Conservation (phyloP, 2,113 vertebrate species). For the Planiliza haematocheilus region DNA sequence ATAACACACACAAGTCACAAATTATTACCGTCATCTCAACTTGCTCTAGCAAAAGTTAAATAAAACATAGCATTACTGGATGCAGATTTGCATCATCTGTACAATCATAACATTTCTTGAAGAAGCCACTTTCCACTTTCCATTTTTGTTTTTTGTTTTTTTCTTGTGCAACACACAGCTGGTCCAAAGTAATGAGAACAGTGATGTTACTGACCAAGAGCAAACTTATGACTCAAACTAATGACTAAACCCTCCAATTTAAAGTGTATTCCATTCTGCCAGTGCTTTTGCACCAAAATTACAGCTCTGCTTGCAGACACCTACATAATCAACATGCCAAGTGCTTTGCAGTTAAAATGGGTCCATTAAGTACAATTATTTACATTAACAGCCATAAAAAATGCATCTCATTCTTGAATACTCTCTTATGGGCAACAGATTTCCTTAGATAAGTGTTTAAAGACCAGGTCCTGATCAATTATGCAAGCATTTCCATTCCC, state of each 20-base stretch:
- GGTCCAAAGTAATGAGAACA: neutral
- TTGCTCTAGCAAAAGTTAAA: too few species aligned
- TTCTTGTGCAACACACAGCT: neutral
- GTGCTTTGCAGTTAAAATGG: neutral
- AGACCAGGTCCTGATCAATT: constrained; percentile 80
- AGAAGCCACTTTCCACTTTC: too few species aligned
- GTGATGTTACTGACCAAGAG: neutral
- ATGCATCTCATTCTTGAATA: constrained; percentile 1
- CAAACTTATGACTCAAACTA: too few species aligned
- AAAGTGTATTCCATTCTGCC: too few species aligned
- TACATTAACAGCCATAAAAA: constrained; percentile 5
- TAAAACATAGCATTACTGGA: too few species aligned
- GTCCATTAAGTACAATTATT: neutral
- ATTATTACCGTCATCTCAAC: too few species aligned
- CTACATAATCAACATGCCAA: neutral
- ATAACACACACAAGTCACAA: neutral
- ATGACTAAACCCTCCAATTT: too few species aligned
- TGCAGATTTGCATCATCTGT: too few species aligned
- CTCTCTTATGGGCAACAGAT: constrained; percentile 31
- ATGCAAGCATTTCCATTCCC: constrained; percentile 79
- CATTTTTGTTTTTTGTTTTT: too few species aligned
- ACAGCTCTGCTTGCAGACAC: neutral
- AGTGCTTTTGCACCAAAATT: too few species aligned
- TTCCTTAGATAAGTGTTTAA: constrained; percentile 79
- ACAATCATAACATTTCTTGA: too few species aligned